These are phyloP conservation scores for Clarias macrocephalus DNA, from an alignment of 2,113 vertebrate genomes.

Conservation along the genomic window DNA sequence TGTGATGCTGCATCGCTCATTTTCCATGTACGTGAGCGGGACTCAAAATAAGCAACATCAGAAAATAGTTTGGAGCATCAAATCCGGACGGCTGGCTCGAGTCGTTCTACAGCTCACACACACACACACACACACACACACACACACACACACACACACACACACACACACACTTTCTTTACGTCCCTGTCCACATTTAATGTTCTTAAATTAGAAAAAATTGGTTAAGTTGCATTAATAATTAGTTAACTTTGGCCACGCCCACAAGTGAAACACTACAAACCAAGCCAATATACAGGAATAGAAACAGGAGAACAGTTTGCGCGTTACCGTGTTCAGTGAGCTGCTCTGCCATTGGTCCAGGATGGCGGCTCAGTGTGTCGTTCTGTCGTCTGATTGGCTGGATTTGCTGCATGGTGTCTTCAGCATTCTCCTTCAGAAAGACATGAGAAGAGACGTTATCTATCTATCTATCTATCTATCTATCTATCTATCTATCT, in stretches of 20 bases:
- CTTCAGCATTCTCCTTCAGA: slow-evolving; percentile 66
- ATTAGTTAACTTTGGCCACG: neutral
- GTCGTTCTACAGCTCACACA: too few species aligned
- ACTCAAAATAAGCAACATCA: neutral
- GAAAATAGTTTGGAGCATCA: neutral
- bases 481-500: neutral
- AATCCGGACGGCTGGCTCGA: neutral
- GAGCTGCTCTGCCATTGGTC: slow-evolving; percentile 47
- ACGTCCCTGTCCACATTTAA: neutral
- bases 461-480: neutral
- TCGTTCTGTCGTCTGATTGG: slow-evolving; percentile 28
- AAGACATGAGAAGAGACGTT: slow-evolving; percentile 2
- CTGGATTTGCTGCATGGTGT: slow-evolving; percentile 49
- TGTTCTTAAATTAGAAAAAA: too few species aligned
- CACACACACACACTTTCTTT: neutral
- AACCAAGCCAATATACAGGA: neutral
- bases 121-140: too few species aligned
- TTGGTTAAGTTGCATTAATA: neutral
- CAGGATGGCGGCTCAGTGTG: slow-evolving; percentile 6
- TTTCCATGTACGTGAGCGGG: neutral
- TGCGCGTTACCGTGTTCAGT: slow-evolving; percentile 61
- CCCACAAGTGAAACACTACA: neutral
- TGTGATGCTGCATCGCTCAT: neutral
- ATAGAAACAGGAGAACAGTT: neutral
- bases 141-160: too few species aligned